Evolutionary conservation across 2,888 invertebrate species (phyloP), one percentile per base, ranked within the genome.

Genomic region (Drosophila acutilabella): DNA sequence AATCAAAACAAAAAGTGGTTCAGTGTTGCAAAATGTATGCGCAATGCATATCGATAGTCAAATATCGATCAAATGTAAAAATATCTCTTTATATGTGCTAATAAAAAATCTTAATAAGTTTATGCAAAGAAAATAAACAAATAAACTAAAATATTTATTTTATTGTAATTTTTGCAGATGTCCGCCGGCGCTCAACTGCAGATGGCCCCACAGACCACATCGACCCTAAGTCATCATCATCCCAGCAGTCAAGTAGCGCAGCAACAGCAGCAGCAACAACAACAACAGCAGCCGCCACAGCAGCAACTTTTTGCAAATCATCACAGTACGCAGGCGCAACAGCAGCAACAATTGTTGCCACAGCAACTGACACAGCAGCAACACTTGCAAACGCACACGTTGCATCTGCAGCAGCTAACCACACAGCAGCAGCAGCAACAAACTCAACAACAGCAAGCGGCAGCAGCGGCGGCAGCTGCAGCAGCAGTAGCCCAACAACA

Each of bases 161-260:
- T 26, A 7, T 47, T 33, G 42, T 23, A 16, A 64, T 40, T 18
- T 33, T 90, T 90, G 90, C 94, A 97, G 97, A 97, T 97, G 97
- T 97, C 97, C 95, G 97, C 97, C 95, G 97, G 97, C 95, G 96
- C 97, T 94, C 97, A 97, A 96, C 96, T 97, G 96, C 97, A 97
- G 96, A 97, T 97, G 97, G 97, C 97, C 96, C 97, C 97, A 94
- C 97, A 97, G 95, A 96, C 96, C 93, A 96, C 96, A 93, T 93
- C 92, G 87, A 87, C 91, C 87, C 88, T 92, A 91, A 90, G 90
- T 89, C 92, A 92, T 91, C 92, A 91, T 86, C 91, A 90, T 84
- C 88, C 90, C 50, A 81, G 80, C 71, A 77, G 74, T 74, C 75
- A 79, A 75, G 71, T 86, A 88, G 80, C 91, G 85, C 90, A 88